These are phyloP conservation scores for Hippocampus abdominalis DNA, from an alignment of 2,113 vertebrate genomes.

Conservation along the genomic window DNA sequence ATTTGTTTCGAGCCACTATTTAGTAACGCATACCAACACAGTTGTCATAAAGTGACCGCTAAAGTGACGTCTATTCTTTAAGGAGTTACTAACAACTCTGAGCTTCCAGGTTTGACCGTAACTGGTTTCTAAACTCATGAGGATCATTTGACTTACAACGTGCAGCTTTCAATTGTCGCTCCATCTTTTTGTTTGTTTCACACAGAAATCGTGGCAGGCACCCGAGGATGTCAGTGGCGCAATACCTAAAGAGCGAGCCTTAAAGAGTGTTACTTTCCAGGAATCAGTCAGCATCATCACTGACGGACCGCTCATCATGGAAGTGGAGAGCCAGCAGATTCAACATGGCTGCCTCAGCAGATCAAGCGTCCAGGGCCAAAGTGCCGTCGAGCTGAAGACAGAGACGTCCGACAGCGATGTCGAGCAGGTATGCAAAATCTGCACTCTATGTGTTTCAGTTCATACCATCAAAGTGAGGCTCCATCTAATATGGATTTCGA, in stretches of 20 bases:
- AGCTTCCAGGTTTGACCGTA: too few species aligned
- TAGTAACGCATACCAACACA: not conserved
- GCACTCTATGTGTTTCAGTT: not conserved
- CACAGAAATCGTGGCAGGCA: slow-evolving; percentile 80
- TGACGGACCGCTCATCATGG: slow-evolving; percentile 79
- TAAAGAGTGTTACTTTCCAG: slow-evolving; percentile 79
- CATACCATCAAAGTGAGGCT: too few species aligned
- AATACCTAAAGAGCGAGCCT: slow-evolving; percentile 71
- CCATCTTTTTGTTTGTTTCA: slow-evolving; percentile 8
- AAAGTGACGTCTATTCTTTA: not conserved
- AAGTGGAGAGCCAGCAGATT: slow-evolving; percentile 78
- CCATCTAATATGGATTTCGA: too few species aligned
- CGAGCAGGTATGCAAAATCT: slow-evolving; percentile 59
- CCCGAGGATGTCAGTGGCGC: slow-evolving; percentile 83
- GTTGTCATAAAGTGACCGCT: not conserved
- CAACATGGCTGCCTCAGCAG: slow-evolving; percentile 68
- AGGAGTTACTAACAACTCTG: too few species aligned
- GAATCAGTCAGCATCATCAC: slow-evolving; percentile 77
- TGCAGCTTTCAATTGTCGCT: slow-evolving; percentile 3
- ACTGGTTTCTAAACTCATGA: not conserved
- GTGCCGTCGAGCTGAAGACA: slow-evolving; percentile 73
- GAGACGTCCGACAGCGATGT: slow-evolving; percentile 85
- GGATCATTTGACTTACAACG: too few species aligned
- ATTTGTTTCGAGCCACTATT: too few species aligned
- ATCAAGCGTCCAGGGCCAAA: slow-evolving; percentile 68